A percentile compares a stretch with the other conserved stretches of the same genome.
These are phyloP conservation scores for Apolygus lucorum DNA, from an alignment of 1,140 invertebrate species.

Conservation along the genomic window DNA sequence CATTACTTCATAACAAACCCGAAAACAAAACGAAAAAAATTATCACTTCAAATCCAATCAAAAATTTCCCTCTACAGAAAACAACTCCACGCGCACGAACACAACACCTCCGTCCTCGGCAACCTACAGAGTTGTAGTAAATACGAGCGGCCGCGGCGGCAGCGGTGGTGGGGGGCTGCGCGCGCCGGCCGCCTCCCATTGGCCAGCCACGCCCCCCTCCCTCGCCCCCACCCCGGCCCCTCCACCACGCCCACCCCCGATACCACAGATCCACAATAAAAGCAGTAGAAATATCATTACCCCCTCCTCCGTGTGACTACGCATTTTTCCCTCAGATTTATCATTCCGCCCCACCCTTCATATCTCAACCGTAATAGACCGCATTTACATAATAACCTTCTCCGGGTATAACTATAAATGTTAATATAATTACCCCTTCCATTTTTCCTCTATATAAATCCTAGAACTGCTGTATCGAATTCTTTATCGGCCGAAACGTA, in stretches of 20 bases:
- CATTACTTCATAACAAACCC: slow-evolving; percentile 20
- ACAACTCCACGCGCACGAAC: slow-evolving; percentile 36
- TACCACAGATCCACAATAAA: slow-evolving; percentile 29
- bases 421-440: slow-evolving; percentile 29
- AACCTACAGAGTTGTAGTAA: slow-evolving; percentile 20
- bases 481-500: no score
- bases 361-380: slow-evolving; percentile 18
- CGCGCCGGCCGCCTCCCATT: slow-evolving; percentile 27
- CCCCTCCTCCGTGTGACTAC: slow-evolving; percentile 24
- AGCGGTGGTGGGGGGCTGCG: slow-evolving; percentile 31
- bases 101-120: slow-evolving; percentile 39
- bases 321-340: slow-evolving; percentile 30
- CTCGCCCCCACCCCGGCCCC: slow-evolving; percentile 29
- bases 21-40: slow-evolving; percentile 1
- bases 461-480: background rate
- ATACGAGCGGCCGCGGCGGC: slow-evolving; percentile 33
- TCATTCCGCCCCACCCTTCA: slow-evolving; percentile 21
- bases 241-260: slow-evolving; percentile 16
- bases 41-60: no score
- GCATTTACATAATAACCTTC: slow-evolving; percentile 28
- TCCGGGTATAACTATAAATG: slow-evolving; percentile 29
- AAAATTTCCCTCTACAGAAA: no score
- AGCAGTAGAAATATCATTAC: slow-evolving; percentile 31
- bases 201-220: slow-evolving; percentile 32
- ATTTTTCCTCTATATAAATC: background rate